Base-by-base conservation (phyloP, 2,797 vertebrate species). In the Oceanodroma leucorhoa region DNA sequence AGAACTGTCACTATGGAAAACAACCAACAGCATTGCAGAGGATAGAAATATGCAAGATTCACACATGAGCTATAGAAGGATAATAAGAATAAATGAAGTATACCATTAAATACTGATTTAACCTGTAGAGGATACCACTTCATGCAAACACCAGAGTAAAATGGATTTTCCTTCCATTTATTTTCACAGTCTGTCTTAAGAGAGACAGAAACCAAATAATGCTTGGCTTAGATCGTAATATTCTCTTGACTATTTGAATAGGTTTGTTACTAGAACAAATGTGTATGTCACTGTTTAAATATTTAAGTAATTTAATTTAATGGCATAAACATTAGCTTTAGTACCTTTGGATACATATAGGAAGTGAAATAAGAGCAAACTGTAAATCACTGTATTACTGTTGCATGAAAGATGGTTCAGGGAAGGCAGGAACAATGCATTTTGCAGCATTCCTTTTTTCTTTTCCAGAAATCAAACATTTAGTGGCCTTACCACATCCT, bases 231-330 rank as follows among this genome's bases (percentile, higher is more conserved):
- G 26, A 77, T 8, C 50, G 8, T 41, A 87, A 66, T 83, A 29
- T 32, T 60, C 26, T 70, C 57, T 72, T 73, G 32, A 55, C 43
- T 82, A 48, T 91, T 87, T 83, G 23, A 92, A 70, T 53, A 62
- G 23, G 14, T 51, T 55, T 85, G 6, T n/a, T 92, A 83, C n/a
- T 60, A 55, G 67, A 89, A 72, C 5, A 76, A 96, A 82, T 32
- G 40, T 38, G 30, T 45, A 29, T 69, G 41, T 22, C 29, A 22
- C 29, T 62, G 27, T 80, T 91, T 83, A 94, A 94, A 92, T 83
- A 87, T 87, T 87, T 89, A 84, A 89, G 27, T 43, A 91, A 87
- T 91, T 76, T n/a, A 71, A 62, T 83, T 67, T 84, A 79, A 82
- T 73, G 29, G 6, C 23, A 89, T 55, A 89, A 93, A 83, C 30